A percentile compares a stretch with the other conserved stretches of the same genome.
Conservation (phyloP, 1,140 invertebrate genomes). For the Tribolium castaneum region DNA sequence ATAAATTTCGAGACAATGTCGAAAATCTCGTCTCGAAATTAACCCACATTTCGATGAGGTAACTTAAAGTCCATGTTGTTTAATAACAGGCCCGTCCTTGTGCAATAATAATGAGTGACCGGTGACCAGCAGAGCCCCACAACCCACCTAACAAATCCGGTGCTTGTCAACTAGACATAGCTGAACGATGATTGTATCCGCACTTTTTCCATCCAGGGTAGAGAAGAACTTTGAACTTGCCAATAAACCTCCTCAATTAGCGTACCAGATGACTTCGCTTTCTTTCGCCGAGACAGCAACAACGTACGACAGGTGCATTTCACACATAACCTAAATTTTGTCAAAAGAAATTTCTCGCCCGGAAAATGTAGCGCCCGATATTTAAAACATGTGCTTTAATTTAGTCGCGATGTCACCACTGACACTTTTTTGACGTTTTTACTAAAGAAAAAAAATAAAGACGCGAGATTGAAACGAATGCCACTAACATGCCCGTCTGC, state of each 20-base stretch:
- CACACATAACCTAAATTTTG: constrained; percentile 34
- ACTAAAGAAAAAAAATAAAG: neutral
- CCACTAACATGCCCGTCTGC: neutral
- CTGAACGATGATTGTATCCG: constrained; percentile 6
- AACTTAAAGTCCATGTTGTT: constrained; percentile 22
- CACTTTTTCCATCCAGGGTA: neutral
- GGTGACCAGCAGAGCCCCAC: neutral
- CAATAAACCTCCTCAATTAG: constrained; percentile 18
- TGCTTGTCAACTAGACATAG: constrained; percentile 29
- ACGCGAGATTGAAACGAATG: neutral
- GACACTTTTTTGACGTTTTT: constrained; percentile 8
- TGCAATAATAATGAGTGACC: neutral
- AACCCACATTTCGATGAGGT: constrained; percentile 16
- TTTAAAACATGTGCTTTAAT: constrained; percentile 17
- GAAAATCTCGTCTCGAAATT: neutral
- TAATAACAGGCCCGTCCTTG: neutral
- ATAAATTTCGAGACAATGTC: neutral
- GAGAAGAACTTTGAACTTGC: constrained; percentile 21
- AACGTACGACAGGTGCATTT: constrained; percentile 23
- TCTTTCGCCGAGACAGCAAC: constrained; percentile 9
- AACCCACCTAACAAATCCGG: constrained; percentile 22
- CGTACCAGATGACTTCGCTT: neutral
- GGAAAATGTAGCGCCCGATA: neutral
- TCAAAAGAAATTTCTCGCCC: neutral
- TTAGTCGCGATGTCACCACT: constrained; percentile 4